phyloP scores from a whole-genome alignment of 1,140 invertebrate genomes.

The Saccostrea glomerata region DNA sequence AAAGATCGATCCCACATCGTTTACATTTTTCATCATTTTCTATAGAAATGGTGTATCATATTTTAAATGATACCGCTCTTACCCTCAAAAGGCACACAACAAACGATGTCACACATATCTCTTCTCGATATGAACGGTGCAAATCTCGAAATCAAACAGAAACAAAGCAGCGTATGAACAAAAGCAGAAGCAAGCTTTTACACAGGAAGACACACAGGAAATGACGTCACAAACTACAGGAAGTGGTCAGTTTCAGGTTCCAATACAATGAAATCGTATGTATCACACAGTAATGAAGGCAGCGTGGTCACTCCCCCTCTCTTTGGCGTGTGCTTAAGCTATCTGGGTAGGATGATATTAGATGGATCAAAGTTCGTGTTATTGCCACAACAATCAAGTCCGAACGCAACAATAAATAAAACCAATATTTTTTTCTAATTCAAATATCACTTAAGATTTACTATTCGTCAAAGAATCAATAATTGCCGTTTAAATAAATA shows the following conservation, averaged over 20 bases:
- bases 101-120: neutral
- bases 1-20: no score
- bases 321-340: slow-evolving; percentile 8
- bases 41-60: neutral
- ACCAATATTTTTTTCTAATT: neutral
- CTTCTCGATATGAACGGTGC: neutral
- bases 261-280: slow-evolving; percentile 10
- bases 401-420: neutral
- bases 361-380: slow-evolving; percentile 21
- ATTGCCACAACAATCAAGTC: slow-evolving; percentile 16
- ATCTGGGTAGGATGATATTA: slow-evolving; percentile 27
- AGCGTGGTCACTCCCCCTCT: slow-evolving; percentile 8
- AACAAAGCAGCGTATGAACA: slow-evolving; percentile 11
- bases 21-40: no score
- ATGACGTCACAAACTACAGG: slow-evolving; percentile 29
- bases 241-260: slow-evolving; percentile 15
- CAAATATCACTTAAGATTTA: neutral
- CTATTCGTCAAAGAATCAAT: neutral
- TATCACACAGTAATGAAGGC: slow-evolving; percentile 10
- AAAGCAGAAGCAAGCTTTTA: slow-evolving; percentile 27
- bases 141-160: slow-evolving; percentile 5
- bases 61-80: neutral
- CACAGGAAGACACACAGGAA: slow-evolving; percentile 19
- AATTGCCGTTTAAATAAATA: neutral
- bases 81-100: neutral